A percentile compares a stretch with the other conserved stretches of the same genome.
Evolutionary conservation across 1,140 invertebrate genomes (phyloP).

Genomic region (Heterodera carotae): DNA sequence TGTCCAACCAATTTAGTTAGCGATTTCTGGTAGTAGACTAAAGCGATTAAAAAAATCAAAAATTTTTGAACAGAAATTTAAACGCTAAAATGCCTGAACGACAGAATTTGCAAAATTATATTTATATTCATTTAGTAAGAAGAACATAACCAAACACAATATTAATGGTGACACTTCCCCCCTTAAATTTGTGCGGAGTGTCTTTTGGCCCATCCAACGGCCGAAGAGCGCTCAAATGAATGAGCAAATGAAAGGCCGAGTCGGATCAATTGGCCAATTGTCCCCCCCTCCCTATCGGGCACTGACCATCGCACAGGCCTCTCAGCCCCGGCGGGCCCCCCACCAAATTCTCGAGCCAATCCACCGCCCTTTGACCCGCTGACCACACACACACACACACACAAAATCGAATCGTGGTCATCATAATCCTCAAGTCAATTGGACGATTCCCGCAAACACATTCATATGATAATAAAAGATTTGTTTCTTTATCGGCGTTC

Average conservation of each 20-base stretch:
- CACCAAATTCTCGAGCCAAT: constrained; percentile 4
- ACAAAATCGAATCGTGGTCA: neutral
- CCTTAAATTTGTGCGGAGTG: no score
- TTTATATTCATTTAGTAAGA: neutral
- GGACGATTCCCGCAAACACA: no score
- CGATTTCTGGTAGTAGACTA: no score
- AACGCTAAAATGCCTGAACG: neutral
- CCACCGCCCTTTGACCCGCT: neutral
- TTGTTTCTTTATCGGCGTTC: no score
- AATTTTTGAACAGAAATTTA: neutral
- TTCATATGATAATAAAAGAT: no score
- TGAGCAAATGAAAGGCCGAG: neutral
- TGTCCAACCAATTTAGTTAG: no score
- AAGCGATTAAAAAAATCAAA: neutral
- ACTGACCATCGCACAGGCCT: no score
- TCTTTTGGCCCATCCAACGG: no score
- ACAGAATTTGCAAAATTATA: neutral
- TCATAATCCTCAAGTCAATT: neutral
- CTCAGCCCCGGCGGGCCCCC: neutral
- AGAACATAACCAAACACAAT: no score
- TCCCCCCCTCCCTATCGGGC: neutral
- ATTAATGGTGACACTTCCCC: neutral
- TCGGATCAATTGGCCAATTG: constrained; percentile 9
- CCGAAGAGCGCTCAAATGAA: no score
- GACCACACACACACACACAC: neutral